Evolutionary conservation across 2,797 vertebrate species (phyloP).

Genomic region (Cyprinella venusta): DNA sequence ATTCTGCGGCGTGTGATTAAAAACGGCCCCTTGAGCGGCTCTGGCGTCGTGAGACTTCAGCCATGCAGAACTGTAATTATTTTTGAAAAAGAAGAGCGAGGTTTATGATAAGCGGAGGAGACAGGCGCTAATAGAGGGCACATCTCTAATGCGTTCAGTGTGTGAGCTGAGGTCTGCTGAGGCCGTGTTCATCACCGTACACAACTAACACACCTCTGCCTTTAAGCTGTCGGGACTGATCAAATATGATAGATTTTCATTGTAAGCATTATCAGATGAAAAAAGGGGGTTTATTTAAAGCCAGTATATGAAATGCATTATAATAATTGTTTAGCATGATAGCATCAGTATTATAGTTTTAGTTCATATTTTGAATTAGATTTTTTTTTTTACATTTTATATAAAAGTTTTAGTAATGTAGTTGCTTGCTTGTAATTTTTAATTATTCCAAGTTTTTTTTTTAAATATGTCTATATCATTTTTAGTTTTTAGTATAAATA

Average conservation of each 20-base stretch:
- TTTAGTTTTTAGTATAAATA: too few species aligned
- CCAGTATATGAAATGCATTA: not conserved
- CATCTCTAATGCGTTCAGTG: conserved; percentile 45
- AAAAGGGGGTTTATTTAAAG: not conserved
- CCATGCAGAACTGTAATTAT: conserved; percentile 84
- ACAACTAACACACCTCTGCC: not conserved
- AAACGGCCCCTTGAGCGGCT: conserved; percentile 73
- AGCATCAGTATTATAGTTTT: not conserved
- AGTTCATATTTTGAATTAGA: not conserved
- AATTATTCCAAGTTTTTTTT: not conserved
- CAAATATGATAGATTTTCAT: not conserved
- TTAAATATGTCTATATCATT: not conserved
- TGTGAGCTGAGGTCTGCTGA: conserved; percentile 64
- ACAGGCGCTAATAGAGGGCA: conserved; percentile 70
- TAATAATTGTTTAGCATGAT: not conserved
- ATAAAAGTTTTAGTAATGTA: not conserved
- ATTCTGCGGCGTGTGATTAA: conserved; percentile 70
- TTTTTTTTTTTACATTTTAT: not conserved
- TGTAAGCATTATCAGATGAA: not conserved
- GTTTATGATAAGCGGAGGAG: conserved; percentile 78
- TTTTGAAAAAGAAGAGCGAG: conserved; percentile 78
- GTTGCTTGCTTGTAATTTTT: too few species aligned
- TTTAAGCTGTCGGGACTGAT: not conserved
- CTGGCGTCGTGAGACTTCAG: conserved; percentile 77
- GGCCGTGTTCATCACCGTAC: conserved; percentile 63